Evolutionary conservation across 2,797 vertebrate genomes (phyloP), one percentile per base, ranked within the genome.

Genomic region (Malurus leucopterus): DNA sequence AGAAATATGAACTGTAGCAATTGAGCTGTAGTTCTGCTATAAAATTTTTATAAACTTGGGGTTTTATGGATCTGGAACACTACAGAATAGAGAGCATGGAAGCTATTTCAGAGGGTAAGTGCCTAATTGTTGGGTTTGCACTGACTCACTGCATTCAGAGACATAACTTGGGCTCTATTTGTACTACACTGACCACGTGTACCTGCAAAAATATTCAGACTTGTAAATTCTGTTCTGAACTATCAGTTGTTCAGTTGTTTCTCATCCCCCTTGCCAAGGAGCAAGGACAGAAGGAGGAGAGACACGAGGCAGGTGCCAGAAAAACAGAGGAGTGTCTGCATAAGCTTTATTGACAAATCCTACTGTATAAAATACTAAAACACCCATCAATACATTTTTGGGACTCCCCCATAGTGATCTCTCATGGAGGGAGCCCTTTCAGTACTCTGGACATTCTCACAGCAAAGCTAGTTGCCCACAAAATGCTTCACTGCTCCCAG

Each of bases 161-260:
- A 19, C 24, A 13, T n/a, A 62, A 51, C 16, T 27, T 30, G 36
- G 55, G 26, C 44, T 54, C 50, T 22, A 1, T 32, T 8, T 47
- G 43, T 47, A 15, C n/a, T 30, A 8, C 32, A 40, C 27, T 3
- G 0, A 47, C 15, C 32, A 15, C 11, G 36, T 0, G 0, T 20
- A 38, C 23, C 20, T 13, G 22, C 18, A 78, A 41, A 71, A 62
- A 50, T 8, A 40, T 23, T 38, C 61, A 76, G 58, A 38, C 21
- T 54, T 24, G 8, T 50, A 47, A 41, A 53, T 23, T 86, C 36
- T 19, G 8, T 20, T 55, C 53, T 53, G 65, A 70, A 20, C 34
- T 27, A 10, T 13, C 41, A 47, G 18, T 30, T 47, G 17, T 23
- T 70, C 13, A 15, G 30, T n/a, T 22, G 7, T 36, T 64, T 76